Conservation (phyloP, 2,113 vertebrate genomes). For the Circaetus cinerascens region DNA sequence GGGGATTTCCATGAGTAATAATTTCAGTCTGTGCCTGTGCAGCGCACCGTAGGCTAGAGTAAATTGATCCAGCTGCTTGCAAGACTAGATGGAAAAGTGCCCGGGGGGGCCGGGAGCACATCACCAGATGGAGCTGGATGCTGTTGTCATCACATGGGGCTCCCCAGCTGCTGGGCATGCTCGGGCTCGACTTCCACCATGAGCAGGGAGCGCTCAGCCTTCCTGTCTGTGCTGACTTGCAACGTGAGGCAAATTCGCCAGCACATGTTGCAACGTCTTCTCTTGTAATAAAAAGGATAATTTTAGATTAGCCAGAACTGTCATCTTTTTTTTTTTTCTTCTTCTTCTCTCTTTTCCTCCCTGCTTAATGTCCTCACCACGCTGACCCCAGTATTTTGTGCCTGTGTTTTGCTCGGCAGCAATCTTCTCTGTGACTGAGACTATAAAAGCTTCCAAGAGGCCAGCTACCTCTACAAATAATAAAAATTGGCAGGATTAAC, state of each 20-base stretch:
- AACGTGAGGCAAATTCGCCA: background rate
- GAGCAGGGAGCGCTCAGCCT: background rate
- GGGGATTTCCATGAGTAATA: constrained; percentile 80
- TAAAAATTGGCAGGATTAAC: constrained; percentile 63
- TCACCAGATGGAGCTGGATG: constrained; percentile 83
- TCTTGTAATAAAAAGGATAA: constrained; percentile 36
- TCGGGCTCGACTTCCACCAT: constrained; percentile 56
- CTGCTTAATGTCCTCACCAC: background rate
- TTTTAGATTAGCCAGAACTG: constrained; percentile 55
- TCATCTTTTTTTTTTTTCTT: background rate
- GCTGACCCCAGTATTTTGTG: background rate
- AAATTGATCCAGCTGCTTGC: constrained; percentile 88
- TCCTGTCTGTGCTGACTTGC: constrained; percentile 7
- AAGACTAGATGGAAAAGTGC: constrained; percentile 85
- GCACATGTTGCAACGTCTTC: constrained; percentile 26
- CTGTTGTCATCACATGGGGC: constrained; percentile 80
- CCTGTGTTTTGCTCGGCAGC: constrained; percentile 4
- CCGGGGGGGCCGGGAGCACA: constrained; percentile 66
- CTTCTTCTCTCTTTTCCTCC: accelerated
- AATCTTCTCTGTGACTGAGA: constrained; percentile 30
- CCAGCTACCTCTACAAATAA: constrained; percentile 58
- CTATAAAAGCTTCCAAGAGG: constrained; percentile 34
- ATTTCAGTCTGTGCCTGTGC: constrained; percentile 72
- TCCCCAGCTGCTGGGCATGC: constrained; percentile 81
- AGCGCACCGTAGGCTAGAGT: constrained; percentile 69